Percentiles rank a stretch among this genome's conserved stretches.
Evolutionary conservation across 1,140 invertebrate genomes (phyloP).

Genomic region (Cyclina sinensis): DNA sequence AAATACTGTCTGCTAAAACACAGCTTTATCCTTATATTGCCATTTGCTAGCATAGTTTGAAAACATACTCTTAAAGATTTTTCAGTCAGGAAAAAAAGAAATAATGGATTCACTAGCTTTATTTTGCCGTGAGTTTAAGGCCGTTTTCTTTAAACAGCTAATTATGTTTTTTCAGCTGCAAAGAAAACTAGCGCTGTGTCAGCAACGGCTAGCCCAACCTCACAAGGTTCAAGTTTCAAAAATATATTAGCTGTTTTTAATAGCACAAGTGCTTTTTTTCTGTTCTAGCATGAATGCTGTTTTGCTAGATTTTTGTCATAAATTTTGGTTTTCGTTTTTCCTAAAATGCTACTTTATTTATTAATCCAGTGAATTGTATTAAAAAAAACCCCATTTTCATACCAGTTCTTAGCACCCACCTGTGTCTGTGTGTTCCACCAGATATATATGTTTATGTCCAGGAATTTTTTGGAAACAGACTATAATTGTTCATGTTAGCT

Average conservation of each 20-base stretch:
- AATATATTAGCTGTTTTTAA: not conserved
- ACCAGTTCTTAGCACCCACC: no score
- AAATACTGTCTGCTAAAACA: no score
- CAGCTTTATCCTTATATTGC: no score
- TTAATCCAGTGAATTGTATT: not conserved
- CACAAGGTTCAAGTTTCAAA: conserved; percentile 53
- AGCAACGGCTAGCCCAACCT: conserved; percentile 4
- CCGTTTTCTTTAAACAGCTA: no score
- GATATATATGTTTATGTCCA: not conserved
- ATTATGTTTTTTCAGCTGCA: conserved; percentile 59
- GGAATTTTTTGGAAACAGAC: no score
- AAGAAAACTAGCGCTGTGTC: conserved; percentile 62
- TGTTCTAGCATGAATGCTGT: conserved; percentile 36
- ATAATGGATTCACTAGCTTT: no score
- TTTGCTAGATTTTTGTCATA: not conserved
- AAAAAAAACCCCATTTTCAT: not conserved
- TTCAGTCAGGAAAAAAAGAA: no score
- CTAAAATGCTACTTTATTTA: conserved; percentile 25
- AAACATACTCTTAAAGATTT: no score
- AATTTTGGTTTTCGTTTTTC: conserved; percentile 14
- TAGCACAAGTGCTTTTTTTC: not conserved
- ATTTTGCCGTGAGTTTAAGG: no score
- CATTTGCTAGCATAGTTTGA: no score
- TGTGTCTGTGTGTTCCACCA: no score
- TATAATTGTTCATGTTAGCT: no score